phyloP scores from a whole-genome alignment of 1,140 invertebrate genomes.

The Drosophila mauritiana region DNA sequence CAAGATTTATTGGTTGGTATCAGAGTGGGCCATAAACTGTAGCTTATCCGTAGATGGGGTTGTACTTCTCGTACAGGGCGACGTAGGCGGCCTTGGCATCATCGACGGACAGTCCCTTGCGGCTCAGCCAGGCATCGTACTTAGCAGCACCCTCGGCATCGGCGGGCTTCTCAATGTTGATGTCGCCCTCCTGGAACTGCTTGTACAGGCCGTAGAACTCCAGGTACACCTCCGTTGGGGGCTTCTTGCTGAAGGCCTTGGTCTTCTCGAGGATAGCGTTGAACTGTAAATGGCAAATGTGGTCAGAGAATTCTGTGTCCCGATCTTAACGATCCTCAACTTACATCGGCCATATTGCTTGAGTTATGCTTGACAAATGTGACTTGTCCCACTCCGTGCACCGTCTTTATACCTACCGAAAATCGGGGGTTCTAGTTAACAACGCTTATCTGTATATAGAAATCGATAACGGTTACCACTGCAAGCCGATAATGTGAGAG shows the following conservation, averaged over 20 bases:
- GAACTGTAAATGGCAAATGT: constrained; percentile 86
- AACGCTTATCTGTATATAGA: constrained; percentile 22
- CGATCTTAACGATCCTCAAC: constrained; percentile 19
- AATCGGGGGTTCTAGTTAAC: constrained; percentile 23
- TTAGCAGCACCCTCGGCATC: constrained; percentile 98
- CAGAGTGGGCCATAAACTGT: constrained; percentile 2
- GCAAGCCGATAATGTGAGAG: constrained; percentile 29
- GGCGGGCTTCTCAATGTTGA: constrained; percentile 88
- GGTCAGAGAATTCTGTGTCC: neutral
- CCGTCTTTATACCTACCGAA: constrained; percentile 32
- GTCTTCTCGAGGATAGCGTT: constrained; percentile 91
- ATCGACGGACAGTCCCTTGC: constrained; percentile 92
- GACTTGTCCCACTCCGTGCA: constrained; percentile 1
- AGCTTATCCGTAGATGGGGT: constrained; percentile 73
- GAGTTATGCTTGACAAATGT: constrained; percentile 29
- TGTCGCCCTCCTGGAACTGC: constrained; percentile 92
- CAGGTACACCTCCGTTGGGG: constrained; percentile 92
- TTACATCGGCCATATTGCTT: constrained; percentile 69
- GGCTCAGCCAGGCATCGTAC: constrained; percentile 96
- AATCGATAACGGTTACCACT: constrained; percentile 29
- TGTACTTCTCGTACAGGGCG: constrained; percentile 89
- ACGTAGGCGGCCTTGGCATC: constrained; percentile 94
- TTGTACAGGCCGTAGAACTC: constrained; percentile 96
- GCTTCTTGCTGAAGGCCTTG: constrained; percentile 91
- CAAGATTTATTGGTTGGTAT: constrained; percentile 41